phyloP scores from a whole-genome alignment of 2,797 vertebrate species.

The Podargus strigoides region DNA sequence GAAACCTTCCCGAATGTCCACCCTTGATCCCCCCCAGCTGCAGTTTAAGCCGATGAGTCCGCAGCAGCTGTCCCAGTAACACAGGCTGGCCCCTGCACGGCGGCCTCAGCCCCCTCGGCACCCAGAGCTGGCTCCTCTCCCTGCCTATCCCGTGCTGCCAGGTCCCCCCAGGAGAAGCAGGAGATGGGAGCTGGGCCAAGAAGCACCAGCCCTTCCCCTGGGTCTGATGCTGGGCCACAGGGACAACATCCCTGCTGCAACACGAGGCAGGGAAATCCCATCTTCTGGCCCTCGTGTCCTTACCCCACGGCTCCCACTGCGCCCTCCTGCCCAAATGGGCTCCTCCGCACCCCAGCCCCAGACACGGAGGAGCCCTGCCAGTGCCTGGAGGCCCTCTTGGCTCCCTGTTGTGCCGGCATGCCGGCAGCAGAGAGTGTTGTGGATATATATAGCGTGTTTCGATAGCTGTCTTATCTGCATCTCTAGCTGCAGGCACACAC shows the following conservation, averaged over 20 bases:
- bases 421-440: not conserved
- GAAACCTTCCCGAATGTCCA: not conserved
- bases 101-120: not conserved
- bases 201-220: not conserved
- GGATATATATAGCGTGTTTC: not conserved
- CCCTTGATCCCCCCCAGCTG: not conserved
- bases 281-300: not conserved
- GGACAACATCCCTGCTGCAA: not conserved
- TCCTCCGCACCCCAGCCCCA: rapidly evolving
- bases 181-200: not conserved
- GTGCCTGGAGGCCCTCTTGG: not conserved
- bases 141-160: not conserved
- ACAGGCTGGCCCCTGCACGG: not conserved
- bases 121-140: not conserved
- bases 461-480: not conserved
- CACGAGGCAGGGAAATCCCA: not conserved
- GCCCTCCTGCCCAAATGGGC: not conserved
- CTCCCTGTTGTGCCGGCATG: not conserved
- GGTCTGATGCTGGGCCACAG: rapidly evolving
- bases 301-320: rapidly evolving
- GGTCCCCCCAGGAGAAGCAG: not conserved
- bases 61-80: slow-evolving; percentile 27
- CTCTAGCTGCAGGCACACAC: not conserved
- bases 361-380: not conserved
- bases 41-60: not conserved